phyloP scores from a whole-genome alignment of 2,888 invertebrate genomes.

The Drosophila hamatofila region DNA sequence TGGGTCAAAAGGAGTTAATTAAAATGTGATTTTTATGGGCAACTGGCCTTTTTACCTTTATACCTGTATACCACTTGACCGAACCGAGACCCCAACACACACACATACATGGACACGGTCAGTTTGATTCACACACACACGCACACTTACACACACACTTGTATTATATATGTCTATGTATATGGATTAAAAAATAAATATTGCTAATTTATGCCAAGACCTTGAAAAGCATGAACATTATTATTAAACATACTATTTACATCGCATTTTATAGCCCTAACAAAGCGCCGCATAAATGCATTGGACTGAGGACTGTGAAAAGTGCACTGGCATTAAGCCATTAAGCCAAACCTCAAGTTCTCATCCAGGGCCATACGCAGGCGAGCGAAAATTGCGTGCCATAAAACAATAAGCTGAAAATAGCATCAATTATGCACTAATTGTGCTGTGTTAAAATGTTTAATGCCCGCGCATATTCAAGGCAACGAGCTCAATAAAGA shows the following conservation, averaged over 20 bases:
- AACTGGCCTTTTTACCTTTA: conserved; percentile 56
- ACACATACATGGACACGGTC: background rate
- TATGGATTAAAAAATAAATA: conserved; percentile 17
- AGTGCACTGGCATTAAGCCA: conserved; percentile 60
- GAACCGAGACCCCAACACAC: conserved; percentile 4
- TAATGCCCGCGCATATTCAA: conserved; percentile 44
- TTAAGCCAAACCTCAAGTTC: conserved; percentile 56
- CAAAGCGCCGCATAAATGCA: conserved; percentile 34
- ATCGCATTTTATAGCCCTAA: conserved; percentile 18
- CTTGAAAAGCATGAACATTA: conserved; percentile 39
- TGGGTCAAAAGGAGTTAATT: conserved; percentile 56
- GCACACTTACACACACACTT: background rate
- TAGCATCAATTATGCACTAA: conserved; percentile 56
- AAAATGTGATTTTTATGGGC: conserved; percentile 45
- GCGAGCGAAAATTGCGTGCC: conserved; percentile 57
- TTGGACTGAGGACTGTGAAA: conserved; percentile 27
- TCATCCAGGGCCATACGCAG: conserved; percentile 41
- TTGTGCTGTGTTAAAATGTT: conserved; percentile 33
- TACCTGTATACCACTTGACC: conserved; percentile 36
- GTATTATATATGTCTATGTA: background rate
- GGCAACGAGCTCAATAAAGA: conserved; percentile 34
- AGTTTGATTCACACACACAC: conserved; percentile 2
- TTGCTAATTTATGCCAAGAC: conserved; percentile 45
- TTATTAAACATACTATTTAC: conserved; percentile 29
- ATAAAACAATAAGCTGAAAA: conserved; percentile 59